Evolutionary conservation across 2,113 vertebrate genomes (phyloP), one percentile per base, ranked within the genome.

Genomic region (Alaudala cheleensis): DNA sequence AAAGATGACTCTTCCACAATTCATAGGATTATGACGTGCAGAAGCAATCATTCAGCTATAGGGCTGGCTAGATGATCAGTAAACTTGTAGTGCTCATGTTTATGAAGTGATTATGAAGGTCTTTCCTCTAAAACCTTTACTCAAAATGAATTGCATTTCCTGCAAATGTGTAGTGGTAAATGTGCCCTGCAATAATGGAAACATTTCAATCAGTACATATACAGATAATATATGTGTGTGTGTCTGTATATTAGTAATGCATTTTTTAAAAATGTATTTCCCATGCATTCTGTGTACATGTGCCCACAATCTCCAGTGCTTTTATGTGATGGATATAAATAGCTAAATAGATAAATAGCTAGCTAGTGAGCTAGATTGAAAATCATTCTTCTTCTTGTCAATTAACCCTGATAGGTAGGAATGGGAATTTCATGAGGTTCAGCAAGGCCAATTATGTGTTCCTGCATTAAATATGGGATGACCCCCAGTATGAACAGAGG

Each of bases 381-480:
- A 56, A 1, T 31, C 7, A 29, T 47, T 47, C 22, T 33, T 44
- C 0, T 45, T 51, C 66, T 86, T 79, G 11, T 26, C 8, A 1
- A 2, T 56, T 76, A 71, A 62, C 6, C 3, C 29, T 86, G 18
- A 17, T 5, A 76, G 37, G 6, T 11, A 51, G 26, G 8, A 66
- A 44, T 39, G 6, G 28, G 23, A 61, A 45, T 4, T 2, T 60
- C 28, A 31, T 23, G 11, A 45, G 12, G 8, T 60, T 78, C 44
- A 74, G 20, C 14, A 76, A 53, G 15, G 28, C 4, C 34, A 86
- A 50, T 5, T 54, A 9, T 5, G 40, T 31, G 5, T 16, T 88
- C 24, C 49, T 85, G 11, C 5, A 26, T 5, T 5, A 65, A 28
- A 3, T 4, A 12, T 0, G 0, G 7, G 29, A 18, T 20, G 79